A percentile compares a stretch with the other conserved stretches of the same genome.
These are phyloP conservation scores for Andrena camellia DNA, from an alignment of 2,888 invertebrate species.

Conservation along the genomic window DNA sequence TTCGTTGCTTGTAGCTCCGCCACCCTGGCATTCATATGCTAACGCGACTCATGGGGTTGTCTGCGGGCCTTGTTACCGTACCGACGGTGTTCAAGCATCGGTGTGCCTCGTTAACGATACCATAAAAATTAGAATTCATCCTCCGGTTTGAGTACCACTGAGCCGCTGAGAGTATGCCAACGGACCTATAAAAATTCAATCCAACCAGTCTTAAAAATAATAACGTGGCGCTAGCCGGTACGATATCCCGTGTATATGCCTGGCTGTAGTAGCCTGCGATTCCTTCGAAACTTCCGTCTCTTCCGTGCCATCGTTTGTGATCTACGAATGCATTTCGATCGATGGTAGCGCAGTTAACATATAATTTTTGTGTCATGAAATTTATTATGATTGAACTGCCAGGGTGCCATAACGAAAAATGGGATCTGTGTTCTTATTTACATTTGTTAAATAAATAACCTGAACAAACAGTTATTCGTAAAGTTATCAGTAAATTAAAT, in stretches of 20 bases:
- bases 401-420: background rate
- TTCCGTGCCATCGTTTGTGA: slow-evolving; percentile 25
- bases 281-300: slow-evolving; percentile 39
- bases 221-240: slow-evolving; percentile 76
- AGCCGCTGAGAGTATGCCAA: slow-evolving; percentile 72
- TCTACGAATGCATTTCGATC: slow-evolving; percentile 41
- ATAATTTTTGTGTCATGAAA: slow-evolving; percentile 13
- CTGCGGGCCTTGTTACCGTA: slow-evolving; percentile 73
- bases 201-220: slow-evolving; percentile 80
- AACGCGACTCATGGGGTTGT: slow-evolving; percentile 73
- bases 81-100: slow-evolving; percentile 70
- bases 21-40: slow-evolving; percentile 79
- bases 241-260: slow-evolving; percentile 50
- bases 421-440: no score
- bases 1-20: slow-evolving; percentile 69
- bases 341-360: slow-evolving; percentile 44
- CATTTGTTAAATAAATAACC: no score
- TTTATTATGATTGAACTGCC: slow-evolving; percentile 2
- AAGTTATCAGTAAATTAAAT: no score
- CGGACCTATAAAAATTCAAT: slow-evolving; percentile 82
- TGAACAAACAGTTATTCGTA: no score
- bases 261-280: slow-evolving; percentile 23
- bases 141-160: slow-evolving; percentile 76
- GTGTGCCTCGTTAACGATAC: slow-evolving; percentile 67
- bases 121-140: slow-evolving; percentile 68